Percentiles rank a stretch among this genome's conserved stretches.
These are phyloP conservation scores for Amphipoea lucens DNA, from an alignment of 2,888 invertebrate genomes.

Conservation along the genomic window DNA sequence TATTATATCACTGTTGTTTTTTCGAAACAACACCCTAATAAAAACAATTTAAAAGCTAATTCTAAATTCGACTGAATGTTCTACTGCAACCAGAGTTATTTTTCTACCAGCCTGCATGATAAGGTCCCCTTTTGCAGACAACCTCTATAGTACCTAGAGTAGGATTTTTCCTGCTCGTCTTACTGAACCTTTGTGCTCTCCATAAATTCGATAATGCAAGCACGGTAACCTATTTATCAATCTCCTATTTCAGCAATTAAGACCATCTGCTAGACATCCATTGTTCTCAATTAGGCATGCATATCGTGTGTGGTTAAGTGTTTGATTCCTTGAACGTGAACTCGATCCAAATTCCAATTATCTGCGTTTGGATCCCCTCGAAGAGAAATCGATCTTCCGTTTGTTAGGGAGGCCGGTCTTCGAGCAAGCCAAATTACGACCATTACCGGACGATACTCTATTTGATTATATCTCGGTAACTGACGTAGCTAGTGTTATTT, in stretches of 20 bases:
- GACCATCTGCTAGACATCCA: conserved; percentile 54
- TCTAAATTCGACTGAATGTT: background rate
- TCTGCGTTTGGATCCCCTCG: conserved; percentile 65
- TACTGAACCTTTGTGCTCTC: background rate
- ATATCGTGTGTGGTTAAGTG: conserved; percentile 65
- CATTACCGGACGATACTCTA: conserved; percentile 62
- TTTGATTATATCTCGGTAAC: conserved; percentile 60
- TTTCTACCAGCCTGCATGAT: background rate
- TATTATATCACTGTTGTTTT: background rate
- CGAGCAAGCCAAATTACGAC: conserved; percentile 61
- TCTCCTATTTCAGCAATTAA: conserved; percentile 16
- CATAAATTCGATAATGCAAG: background rate
- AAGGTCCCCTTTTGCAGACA: background rate
- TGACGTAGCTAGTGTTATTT: conserved; percentile 42
- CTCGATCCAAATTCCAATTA: conserved; percentile 76
- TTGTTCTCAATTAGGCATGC: conserved; percentile 66
- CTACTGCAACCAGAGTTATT: background rate
- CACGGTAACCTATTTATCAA: conserved; percentile 1
- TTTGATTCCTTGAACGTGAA: conserved; percentile 70
- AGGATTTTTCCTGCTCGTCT: background rate
- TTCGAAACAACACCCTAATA: background rate
- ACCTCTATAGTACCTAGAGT: background rate
- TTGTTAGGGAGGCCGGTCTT: conserved; percentile 66
- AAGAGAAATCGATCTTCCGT: conserved; percentile 71
- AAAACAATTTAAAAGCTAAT: background rate